A percentile compares a stretch with the other conserved stretches of the same genome.
phyloP scores from a whole-genome alignment of 2,888 invertebrate genomes.

The Protodeltote pygarga region DNA sequence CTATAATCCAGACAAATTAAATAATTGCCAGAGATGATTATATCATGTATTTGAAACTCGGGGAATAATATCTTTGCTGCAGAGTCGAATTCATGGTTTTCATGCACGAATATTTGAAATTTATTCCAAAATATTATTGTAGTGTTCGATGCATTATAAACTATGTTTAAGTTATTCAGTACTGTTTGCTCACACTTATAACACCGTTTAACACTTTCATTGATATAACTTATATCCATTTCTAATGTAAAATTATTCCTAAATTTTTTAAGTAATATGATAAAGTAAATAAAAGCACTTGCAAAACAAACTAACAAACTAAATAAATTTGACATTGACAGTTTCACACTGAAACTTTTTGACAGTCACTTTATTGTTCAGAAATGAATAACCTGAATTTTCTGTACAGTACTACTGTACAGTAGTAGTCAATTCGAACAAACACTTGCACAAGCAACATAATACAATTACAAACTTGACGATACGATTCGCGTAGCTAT shows the following conservation, averaged over 20 bases:
- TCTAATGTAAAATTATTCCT: neutral
- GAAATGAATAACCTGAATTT: too few species aligned
- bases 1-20: conserved; percentile 66
- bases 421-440: too few species aligned
- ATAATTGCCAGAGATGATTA: conserved; percentile 62
- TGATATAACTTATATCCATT: conserved; percentile 55
- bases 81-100: conserved; percentile 58
- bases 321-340: conserved; percentile 10
- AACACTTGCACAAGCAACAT: too few species aligned
- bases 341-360: neutral
- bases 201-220: conserved; percentile 49
- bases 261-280: neutral
- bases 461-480: neutral
- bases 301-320: neutral
- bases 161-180: conserved; percentile 62
- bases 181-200: conserved; percentile 58
- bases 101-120: conserved; percentile 75
- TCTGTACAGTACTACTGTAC: too few species aligned
- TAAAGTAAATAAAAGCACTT: neutral
- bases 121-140: conserved; percentile 72
- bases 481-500: neutral
- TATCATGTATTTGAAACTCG: conserved; percentile 61
- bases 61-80: conserved; percentile 56
- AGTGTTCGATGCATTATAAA: conserved; percentile 55
- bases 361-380: conserved; percentile 15